Evolutionary conservation across 92 coral and sea anemone species (phyloP), one percentile per base, ranked within the genome.

Genomic region (Scolanthus callimorphus): DNA sequence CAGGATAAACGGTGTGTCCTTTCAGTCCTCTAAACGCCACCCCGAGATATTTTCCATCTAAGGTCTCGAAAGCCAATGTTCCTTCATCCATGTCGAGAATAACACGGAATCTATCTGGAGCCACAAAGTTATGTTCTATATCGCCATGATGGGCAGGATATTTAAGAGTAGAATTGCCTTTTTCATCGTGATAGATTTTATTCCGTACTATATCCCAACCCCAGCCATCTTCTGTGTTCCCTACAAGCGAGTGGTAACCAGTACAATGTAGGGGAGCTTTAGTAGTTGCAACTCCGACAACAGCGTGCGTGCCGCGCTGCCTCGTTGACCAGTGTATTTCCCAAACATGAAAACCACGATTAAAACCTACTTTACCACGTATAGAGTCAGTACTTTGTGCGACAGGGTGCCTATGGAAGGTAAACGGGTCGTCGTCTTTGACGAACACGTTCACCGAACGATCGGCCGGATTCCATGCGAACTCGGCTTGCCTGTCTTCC

Each of bases 281-380:
- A 11, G 92, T 70, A 11, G 99, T 81, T 1, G 97, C 94, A 3
- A 94, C 88, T 50, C 99, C 99, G 0, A 94, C 85, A 0, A 94
- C 99, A 19, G 99, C 99, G 52, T 94, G 99, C 17, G 99, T 94
- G 56, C 99, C 99, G 64, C 99, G 99, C 63, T 94, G 99, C 47
- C 99, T 64, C 13, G 97, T 89, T n/a, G 99, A 90, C 99, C 99
- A 94, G 29, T 78, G 78, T 11, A 94, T 73, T 55, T 94, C 99
- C 99, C 99, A 94, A 53, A 94, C 96, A 58, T 94, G 99, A 55
- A 94, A 94, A 4, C 99, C 99, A 24, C 99, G 82, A 37, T 61
- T 89, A 52, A 90, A 94, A 23, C 85, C 99, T 28, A 79, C 71
- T 71, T 90, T 85, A 1, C 94, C 96, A 51, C 99, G 85, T 38